These are phyloP conservation scores for Catostylus mosaicus DNA, from an alignment of 30 jellyfish, hydroid and myxozoan genomes.

Conservation along the genomic window DNA sequence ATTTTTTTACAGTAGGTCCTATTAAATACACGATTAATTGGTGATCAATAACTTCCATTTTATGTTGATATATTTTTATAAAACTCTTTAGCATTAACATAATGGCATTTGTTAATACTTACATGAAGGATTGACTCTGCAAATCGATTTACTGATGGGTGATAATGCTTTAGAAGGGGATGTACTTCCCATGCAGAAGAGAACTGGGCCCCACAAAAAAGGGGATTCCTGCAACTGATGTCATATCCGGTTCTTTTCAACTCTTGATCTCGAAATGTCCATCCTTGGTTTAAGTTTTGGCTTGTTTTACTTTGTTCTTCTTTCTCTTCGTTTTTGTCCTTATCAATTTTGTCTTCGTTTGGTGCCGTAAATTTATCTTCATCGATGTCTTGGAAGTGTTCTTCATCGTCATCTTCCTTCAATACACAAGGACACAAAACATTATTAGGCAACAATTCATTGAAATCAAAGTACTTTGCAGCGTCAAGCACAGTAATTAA, in stretches of 20 bases:
- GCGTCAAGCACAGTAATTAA: too few relatives aligned
- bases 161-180: slow-evolving; percentile 81
- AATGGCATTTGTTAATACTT: too few relatives aligned
- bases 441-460: neutral
- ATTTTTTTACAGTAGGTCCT: too few relatives aligned
- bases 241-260: slow-evolving; percentile 44
- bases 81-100: too few relatives aligned
- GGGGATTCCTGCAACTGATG: slow-evolving; percentile 79
- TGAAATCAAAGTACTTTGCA: too few relatives aligned
- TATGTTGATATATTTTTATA: too few relatives aligned
- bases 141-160: slow-evolving; percentile 90
- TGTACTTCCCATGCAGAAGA: slow-evolving; percentile 92
- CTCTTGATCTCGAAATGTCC: slow-evolving; percentile 76
- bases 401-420: slow-evolving; percentile 96
- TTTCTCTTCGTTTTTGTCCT: slow-evolving; percentile 10
- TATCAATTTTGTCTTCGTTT: slow-evolving; percentile 20
- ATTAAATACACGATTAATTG: too few relatives aligned
- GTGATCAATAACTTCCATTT: too few relatives aligned
- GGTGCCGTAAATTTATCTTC: slow-evolving; percentile 69
- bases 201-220: slow-evolving; percentile 92
- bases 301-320: neutral
- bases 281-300: slow-evolving; percentile 15
- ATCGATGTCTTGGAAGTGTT: slow-evolving; percentile 66
- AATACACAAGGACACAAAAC: neutral
- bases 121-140: slow-evolving; percentile 76